phyloP scores from a whole-genome alignment of 2,888 invertebrate genomes.

The Xanthorhoe designata region DNA sequence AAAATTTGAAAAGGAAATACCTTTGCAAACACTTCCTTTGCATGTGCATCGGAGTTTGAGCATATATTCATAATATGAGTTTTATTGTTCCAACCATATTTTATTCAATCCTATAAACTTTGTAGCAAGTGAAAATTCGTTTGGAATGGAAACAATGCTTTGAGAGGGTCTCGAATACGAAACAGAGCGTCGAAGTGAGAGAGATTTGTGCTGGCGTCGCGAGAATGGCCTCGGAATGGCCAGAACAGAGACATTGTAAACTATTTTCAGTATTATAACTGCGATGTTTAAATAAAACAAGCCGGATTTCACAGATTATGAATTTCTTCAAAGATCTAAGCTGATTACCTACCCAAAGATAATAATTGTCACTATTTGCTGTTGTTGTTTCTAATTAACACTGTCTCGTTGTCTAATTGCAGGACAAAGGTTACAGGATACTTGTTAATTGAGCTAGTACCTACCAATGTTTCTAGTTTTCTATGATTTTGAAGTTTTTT shows the following conservation, averaged over 20 bases:
- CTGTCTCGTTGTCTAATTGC: too few relatives aligned
- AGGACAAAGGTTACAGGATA: not conserved
- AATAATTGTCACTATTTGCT: too few relatives aligned
- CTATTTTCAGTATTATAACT: constrained; percentile 17
- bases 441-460: not conserved
- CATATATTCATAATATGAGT: constrained; percentile 41
- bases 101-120: constrained; percentile 44
- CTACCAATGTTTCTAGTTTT: not conserved
- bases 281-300: not conserved
- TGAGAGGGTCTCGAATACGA: constrained; percentile 54
- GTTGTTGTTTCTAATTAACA: too few relatives aligned
- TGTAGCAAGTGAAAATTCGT: constrained; percentile 45
- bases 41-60: constrained; percentile 26
- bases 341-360: not conserved
- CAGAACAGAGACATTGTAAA: constrained; percentile 15
- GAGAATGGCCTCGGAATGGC: constrained; percentile 45
- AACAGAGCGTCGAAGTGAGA: constrained; percentile 55
- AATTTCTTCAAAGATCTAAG: not conserved
- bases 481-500: not conserved
- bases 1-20: constrained; percentile 16
- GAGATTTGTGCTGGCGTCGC: constrained; percentile 67
- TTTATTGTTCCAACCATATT: constrained; percentile 44
- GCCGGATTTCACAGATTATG: not conserved
- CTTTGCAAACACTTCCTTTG: constrained; percentile 6
- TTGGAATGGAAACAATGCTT: constrained; percentile 58